Percentiles rank a stretch among this genome's conserved stretches.
These are phyloP conservation scores for Philaenus spumarius DNA, from an alignment of 1,140 invertebrate genomes.

Conservation along the genomic window DNA sequence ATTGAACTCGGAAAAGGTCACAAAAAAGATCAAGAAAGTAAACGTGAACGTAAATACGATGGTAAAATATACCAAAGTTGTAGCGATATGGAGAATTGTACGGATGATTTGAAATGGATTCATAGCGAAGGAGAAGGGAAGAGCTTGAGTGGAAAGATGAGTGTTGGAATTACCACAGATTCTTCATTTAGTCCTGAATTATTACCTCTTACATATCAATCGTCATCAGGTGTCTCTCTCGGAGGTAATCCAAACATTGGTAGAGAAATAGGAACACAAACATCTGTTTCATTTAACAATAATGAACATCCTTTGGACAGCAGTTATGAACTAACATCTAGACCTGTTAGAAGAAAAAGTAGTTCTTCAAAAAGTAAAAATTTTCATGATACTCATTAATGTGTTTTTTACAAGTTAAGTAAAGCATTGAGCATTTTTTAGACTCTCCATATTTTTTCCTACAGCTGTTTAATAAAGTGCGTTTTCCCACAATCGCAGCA, in stretches of 20 bases:
- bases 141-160: background rate
- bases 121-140: conserved; percentile 7
- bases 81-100: conserved; percentile 11
- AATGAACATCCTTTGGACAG: background rate
- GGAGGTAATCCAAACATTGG: background rate
- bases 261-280: conserved; percentile 8
- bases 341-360: no score
- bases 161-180: conserved; percentile 1
- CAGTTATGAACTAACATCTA: no score
- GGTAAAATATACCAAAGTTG: conserved; percentile 2
- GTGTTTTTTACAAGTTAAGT: no score
- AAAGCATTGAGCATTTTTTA: no score
- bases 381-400: background rate
- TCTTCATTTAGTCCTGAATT: conserved; percentile 5
- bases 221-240: background rate
- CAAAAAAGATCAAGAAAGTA: background rate
- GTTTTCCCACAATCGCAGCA: no score
- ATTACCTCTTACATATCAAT: background rate
- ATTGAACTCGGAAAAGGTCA: background rate
- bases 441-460: no score
- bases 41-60: background rate
- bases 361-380: no score
- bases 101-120: conserved; percentile 9
- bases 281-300: conserved; percentile 7
- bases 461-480: no score